These are phyloP conservation scores for Dinoponera quadriceps DNA, from an alignment of 1,140 invertebrate genomes.

Conservation along the genomic window DNA sequence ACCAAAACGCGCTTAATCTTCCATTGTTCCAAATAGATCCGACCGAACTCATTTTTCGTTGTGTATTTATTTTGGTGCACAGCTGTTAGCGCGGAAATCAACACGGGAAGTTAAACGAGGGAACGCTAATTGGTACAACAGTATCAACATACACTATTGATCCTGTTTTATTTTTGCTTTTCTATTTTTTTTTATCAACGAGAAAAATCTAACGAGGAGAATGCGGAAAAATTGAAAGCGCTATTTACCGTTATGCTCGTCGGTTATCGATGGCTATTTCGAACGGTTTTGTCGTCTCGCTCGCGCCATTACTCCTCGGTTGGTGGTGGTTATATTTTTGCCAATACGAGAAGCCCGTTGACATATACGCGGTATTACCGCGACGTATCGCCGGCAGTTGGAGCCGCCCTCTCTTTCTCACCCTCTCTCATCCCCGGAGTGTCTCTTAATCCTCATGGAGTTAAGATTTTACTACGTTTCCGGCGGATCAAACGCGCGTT, in stretches of 20 bases:
- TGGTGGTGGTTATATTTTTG: constrained; percentile 16
- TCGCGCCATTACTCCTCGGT: neutral
- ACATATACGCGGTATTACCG: constrained; percentile 19
- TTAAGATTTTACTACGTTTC: neutral
- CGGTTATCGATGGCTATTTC: neutral
- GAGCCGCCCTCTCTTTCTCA: neutral
- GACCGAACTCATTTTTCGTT: no score
- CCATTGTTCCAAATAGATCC: no score
- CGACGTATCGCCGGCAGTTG: constrained; percentile 7
- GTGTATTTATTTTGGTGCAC: no score
- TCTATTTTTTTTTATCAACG: no score
- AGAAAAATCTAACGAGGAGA: neutral
- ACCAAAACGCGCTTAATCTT: no score
- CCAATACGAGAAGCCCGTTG: constrained; percentile 25
- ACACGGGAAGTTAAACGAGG: neutral
- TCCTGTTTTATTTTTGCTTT: neutral
- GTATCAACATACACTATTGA: neutral
- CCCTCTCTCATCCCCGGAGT: neutral
- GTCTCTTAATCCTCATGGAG: constrained; percentile 9
- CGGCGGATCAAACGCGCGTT: neutral
- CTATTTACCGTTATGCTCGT: neutral
- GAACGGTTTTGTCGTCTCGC: neutral
- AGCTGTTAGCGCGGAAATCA: no score
- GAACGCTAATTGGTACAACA: constrained; percentile 2
- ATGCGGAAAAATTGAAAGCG: neutral